Conservation (phyloP, 2,113 vertebrate genomes). For the Brienomyrus brachyistius region DNA sequence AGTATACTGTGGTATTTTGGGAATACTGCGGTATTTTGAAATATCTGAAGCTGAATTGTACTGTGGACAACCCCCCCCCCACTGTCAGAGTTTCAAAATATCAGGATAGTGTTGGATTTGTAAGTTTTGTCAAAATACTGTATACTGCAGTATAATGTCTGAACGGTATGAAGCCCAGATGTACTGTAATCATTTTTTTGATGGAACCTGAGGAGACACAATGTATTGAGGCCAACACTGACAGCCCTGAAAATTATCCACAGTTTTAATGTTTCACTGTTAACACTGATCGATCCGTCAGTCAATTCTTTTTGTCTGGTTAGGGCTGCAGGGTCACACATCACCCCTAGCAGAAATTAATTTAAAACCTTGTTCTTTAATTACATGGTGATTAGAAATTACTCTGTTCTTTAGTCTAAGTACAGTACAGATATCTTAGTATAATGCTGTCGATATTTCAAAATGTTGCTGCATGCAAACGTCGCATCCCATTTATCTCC, state of each 20-base stretch:
- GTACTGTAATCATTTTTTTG: background rate
- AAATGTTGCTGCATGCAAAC: background rate
- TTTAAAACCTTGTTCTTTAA: background rate
- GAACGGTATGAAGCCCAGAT: background rate
- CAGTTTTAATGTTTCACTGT: background rate
- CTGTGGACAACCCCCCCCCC: background rate
- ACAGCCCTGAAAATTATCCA: background rate
- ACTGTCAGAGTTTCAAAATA: background rate
- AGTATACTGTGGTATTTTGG: background rate
- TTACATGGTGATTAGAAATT: background rate
- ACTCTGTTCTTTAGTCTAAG: background rate
- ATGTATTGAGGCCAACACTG: background rate
- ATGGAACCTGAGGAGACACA: background rate
- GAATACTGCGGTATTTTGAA: background rate
- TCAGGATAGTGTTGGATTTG: background rate
- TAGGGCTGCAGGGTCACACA: background rate
- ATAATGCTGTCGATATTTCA: background rate
- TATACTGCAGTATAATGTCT: background rate
- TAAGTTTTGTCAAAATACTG: background rate
- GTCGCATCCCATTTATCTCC: background rate
- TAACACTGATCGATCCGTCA: background rate
- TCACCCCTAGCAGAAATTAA: background rate
- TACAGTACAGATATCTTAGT: background rate
- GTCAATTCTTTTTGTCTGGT: background rate
- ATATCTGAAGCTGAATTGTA: background rate